Conservation (phyloP, 2,113 vertebrate species). For the Haliaeetus leucogaster region DNA sequence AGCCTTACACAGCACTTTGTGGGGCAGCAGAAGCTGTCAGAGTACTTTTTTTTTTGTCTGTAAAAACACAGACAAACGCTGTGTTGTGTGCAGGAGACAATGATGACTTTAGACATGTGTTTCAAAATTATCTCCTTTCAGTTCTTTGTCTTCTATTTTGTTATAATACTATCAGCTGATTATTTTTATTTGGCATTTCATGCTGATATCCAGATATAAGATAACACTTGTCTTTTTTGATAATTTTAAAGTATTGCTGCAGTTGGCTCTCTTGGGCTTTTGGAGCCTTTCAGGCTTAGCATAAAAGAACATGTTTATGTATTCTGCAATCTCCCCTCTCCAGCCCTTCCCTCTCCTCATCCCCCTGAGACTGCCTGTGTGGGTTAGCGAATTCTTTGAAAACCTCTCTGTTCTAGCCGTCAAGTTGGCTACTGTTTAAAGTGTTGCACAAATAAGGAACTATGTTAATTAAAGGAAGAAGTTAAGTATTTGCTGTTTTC, state of each 20-base stretch:
- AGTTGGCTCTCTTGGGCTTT: neutral
- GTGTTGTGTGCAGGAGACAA: neutral
- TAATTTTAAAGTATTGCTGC: neutral
- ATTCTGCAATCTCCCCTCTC: neutral
- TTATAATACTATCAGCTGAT: neutral
- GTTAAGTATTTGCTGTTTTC: neutral
- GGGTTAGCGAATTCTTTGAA: neutral
- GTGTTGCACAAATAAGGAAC: neutral
- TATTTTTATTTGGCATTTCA: constrained; percentile 14
- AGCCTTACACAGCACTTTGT: neutral
- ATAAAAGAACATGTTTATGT: neutral
- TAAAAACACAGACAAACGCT: rapidly evolving
- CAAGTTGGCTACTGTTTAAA: neutral
- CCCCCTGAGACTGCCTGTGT: neutral
- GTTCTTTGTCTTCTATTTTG: neutral
- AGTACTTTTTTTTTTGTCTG: neutral
- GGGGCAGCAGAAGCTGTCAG: neutral
- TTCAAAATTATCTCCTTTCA: neutral
- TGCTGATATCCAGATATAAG: neutral
- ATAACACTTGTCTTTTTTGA: neutral
- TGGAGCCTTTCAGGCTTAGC: neutral
- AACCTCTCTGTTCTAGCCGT: neutral
- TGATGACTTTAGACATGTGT: neutral
- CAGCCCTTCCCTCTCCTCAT: neutral
- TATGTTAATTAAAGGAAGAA: neutral